Percentiles rank a stretch among this genome's conserved stretches.
phyloP scores from a whole-genome alignment of 23 tunicate genomes.

The Ciona savignyi region DNA sequence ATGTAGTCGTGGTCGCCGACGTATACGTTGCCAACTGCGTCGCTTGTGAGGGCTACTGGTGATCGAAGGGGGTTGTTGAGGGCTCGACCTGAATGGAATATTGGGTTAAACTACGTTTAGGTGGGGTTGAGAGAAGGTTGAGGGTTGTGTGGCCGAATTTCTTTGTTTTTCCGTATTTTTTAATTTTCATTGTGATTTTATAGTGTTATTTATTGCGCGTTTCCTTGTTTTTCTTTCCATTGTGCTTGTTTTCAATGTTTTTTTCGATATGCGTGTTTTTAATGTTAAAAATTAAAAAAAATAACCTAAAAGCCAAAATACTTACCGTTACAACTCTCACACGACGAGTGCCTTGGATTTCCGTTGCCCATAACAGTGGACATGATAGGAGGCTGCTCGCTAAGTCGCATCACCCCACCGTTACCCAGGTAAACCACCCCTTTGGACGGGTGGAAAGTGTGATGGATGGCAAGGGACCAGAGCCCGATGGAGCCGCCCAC shows the following conservation, averaged over 20 bases:
- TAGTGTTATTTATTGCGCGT: too few species aligned
- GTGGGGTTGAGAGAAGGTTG: too few species aligned
- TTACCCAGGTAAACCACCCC: conserved; percentile 77
- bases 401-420: conserved; percentile 63
- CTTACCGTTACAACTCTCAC: conserved; percentile 64
- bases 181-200: too few species aligned
- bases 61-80: conserved; percentile 5
- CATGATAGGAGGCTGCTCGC: conserved; percentile 86
- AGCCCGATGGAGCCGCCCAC: conserved; percentile 23
- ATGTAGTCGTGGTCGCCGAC: conserved; percentile 84
- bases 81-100: not conserved
- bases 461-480: conserved; percentile 84
- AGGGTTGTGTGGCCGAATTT: too few species aligned
- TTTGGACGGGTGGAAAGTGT: conserved; percentile 48
- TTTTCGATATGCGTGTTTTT: too few species aligned
- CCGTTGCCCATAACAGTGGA: conserved; percentile 89
- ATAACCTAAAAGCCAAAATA: not conserved
- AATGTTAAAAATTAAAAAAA: too few species aligned
- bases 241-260: too few species aligned
- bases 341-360: conserved; percentile 35
- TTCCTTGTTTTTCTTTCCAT: too few species aligned
- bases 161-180: too few species aligned
- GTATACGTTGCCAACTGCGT: conserved; percentile 65
- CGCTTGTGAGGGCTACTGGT: conserved; percentile 76
- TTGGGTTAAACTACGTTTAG: too few species aligned